phyloP scores from a whole-genome alignment of 2,888 invertebrate species.

The Ptycholaimellus sp. region DNA sequence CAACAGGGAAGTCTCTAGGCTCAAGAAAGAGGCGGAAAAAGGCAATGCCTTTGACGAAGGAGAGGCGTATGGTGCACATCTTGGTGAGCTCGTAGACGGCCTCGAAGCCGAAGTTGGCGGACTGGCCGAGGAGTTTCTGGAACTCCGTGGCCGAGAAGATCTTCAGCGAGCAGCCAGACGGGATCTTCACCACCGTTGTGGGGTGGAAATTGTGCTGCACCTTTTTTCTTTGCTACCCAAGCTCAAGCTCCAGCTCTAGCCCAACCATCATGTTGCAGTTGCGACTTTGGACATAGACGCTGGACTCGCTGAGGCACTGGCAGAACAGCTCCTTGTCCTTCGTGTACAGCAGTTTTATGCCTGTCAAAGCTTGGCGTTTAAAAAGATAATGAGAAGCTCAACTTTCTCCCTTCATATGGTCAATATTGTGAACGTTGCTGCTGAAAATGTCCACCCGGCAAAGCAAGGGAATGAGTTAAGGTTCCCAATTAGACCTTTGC shows the following conservation, averaged over 20 bases:
- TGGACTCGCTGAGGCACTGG: conserved; percentile 82
- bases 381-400: conserved; percentile 77
- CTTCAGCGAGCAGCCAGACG: conserved; percentile 79
- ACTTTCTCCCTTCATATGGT: too few relatives aligned
- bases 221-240: too few relatives aligned
- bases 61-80: conserved; percentile 97
- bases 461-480: too few relatives aligned
- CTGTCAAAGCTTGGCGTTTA: conserved; percentile 88
- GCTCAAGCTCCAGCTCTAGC: too few relatives aligned
- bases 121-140: conserved; percentile 56
- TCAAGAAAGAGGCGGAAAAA: conserved; percentile 16
- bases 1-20: too few relatives aligned
- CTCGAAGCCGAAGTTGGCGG: conserved; percentile 91
- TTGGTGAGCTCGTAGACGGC: conserved; percentile 95
- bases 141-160: conserved; percentile 99
- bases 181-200: conserved; percentile 94
- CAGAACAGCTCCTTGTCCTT: conserved; percentile 81
- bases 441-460: too few relatives aligned
- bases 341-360: conserved; percentile 95
- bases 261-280: conserved; percentile 95
- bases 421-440: too few relatives aligned
- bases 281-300: conserved; percentile 90
- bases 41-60: conserved; percentile 98
- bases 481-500: too few relatives aligned
- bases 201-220: conserved; percentile 97